phyloP scores from a whole-genome alignment of 2,888 invertebrate genomes.

The Drosophila stalkeri region DNA sequence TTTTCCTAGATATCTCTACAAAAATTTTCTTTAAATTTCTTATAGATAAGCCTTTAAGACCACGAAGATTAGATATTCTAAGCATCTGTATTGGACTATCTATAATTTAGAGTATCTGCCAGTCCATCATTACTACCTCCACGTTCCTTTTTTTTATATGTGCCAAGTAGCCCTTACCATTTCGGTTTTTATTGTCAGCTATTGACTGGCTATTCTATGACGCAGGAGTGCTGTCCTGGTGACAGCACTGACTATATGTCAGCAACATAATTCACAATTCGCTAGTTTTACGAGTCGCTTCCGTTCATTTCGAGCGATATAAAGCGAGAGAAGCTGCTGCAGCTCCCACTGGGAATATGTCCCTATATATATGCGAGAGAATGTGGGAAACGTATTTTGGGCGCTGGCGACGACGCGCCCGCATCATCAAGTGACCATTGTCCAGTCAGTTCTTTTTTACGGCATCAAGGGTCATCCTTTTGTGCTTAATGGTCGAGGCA shows the following conservation, averaged over 20 bases:
- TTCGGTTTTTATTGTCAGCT: constrained; percentile 70
- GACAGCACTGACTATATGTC: constrained; percentile 71
- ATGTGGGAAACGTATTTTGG: constrained; percentile 45
- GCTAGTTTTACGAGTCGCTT: constrained; percentile 84
- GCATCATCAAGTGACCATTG: constrained; percentile 82
- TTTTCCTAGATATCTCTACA: not conserved
- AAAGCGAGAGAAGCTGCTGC: constrained; percentile 47
- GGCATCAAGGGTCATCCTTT: constrained; percentile 82
- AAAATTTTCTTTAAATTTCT: not conserved
- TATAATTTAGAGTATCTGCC: not conserved
- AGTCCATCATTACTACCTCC: not conserved
- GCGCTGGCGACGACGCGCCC: constrained; percentile 65
- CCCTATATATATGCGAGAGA: constrained; percentile 30
- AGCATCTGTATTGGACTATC: no score
- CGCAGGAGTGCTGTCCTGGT: constrained; percentile 24
- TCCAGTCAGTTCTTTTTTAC: constrained; percentile 77
- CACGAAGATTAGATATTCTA: not conserved
- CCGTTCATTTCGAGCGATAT: constrained; percentile 73
- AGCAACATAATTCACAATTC: constrained; percentile 84
- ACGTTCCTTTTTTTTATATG: constrained; percentile 37
- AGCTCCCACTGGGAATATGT: constrained; percentile 28
- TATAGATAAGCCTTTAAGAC: not conserved
- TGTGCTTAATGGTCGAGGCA: constrained; percentile 76
- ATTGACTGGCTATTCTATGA: constrained; percentile 66
- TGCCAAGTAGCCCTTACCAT: constrained; percentile 31